phyloP scores from a whole-genome alignment of 2,797 vertebrate genomes.

The Centroberyx gerrardi region DNA sequence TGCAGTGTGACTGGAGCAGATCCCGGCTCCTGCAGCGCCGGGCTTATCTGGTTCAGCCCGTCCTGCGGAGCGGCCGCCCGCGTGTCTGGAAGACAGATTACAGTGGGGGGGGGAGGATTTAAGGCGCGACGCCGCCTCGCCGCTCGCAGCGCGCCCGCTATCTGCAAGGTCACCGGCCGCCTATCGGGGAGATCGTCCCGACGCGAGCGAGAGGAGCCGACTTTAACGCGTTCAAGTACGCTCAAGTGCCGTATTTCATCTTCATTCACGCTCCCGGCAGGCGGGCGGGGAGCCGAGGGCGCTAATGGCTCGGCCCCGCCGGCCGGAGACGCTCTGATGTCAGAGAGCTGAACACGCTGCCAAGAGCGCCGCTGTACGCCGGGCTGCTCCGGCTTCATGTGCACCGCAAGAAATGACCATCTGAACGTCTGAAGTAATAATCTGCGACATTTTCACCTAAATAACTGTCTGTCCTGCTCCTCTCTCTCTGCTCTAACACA shows the following conservation, averaged over 20 bases:
- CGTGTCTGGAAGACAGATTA: conserved; percentile 2
- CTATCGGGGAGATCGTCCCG: neutral
- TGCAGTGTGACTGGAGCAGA: too few species aligned
- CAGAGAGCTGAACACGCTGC: neutral
- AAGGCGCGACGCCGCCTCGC: neutral
- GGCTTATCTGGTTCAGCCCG: neutral
- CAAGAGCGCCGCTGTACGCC: neutral
- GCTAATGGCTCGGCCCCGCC: neutral
- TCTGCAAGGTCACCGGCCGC: conserved; percentile 1
- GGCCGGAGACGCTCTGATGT: neutral
- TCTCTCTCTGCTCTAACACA: too few species aligned
- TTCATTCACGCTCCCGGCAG: neutral
- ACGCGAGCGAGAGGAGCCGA: neutral
- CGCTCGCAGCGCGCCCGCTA: neutral
- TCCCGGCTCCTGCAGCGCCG: too few species aligned
- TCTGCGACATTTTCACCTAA: too few species aligned
- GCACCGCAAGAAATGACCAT: too few species aligned
- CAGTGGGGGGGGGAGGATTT: neutral
- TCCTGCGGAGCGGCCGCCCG: neutral
- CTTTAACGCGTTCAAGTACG: neutral
- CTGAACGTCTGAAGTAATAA: too few species aligned
- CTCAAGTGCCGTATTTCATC: neutral
- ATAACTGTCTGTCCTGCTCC: too few species aligned
- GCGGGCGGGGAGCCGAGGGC: neutral
- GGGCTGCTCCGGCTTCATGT: neutral